Conservation (phyloP, 2,113 vertebrate species). For the Bolborhynchus lineola region DNA sequence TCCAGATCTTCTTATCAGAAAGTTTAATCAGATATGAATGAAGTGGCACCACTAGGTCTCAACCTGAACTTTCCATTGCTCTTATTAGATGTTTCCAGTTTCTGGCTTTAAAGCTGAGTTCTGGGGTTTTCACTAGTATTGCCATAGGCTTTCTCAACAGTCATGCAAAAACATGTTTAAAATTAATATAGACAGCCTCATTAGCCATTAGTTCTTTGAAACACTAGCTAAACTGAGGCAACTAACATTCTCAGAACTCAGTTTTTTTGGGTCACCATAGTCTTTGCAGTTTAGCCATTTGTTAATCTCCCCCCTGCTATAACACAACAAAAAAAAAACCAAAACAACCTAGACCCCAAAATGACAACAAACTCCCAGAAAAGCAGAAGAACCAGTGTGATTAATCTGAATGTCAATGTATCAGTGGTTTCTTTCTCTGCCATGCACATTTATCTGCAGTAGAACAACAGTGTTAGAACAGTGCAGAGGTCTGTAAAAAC, state of each 20-base stretch:
- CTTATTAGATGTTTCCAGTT: background rate
- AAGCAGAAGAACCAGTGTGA: background rate
- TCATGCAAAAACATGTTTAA: background rate
- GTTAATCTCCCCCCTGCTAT: background rate
- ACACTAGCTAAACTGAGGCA: background rate
- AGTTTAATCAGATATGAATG: background rate
- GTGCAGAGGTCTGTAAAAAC: background rate
- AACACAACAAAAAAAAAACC: background rate
- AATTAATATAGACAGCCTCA: background rate
- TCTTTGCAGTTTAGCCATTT: background rate
- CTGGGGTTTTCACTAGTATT: background rate
- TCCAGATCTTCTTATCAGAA: background rate
- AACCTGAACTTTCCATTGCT: background rate
- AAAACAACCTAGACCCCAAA: background rate
- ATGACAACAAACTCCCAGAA: accelerated
- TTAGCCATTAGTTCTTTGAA: background rate
- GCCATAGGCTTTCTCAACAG: background rate
- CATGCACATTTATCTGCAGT: accelerated
- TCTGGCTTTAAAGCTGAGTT: background rate
- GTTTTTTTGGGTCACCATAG: background rate
- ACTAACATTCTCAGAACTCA: background rate
- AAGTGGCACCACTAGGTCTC: background rate
- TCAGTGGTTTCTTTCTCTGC: background rate
- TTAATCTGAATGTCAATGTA: background rate
- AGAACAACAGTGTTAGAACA: background rate